phyloP scores from a whole-genome alignment of 2,113 vertebrate genomes.

The Physeter macrocephalus region DNA sequence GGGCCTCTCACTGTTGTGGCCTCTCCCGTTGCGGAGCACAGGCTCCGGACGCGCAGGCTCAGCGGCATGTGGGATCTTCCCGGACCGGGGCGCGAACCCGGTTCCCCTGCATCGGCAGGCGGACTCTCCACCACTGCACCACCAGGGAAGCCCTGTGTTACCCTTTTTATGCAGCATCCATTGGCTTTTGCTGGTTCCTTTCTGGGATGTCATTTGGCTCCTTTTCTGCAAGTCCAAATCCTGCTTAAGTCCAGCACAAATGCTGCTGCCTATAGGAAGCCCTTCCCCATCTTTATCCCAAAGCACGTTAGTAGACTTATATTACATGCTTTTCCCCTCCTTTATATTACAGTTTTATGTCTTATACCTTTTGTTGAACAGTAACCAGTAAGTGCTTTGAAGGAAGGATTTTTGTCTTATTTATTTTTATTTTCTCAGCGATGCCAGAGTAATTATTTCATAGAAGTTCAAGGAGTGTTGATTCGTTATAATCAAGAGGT shows the following conservation, averaged over 20 bases:
- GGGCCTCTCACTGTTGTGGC: too few relatives aligned
- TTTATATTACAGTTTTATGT: background rate
- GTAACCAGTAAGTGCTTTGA: background rate
- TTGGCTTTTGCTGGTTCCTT: background rate
- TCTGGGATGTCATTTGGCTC: background rate
- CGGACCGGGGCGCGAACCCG: too few relatives aligned
- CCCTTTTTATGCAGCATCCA: background rate
- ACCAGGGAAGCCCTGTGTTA: too few relatives aligned
- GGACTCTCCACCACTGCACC: too few relatives aligned
- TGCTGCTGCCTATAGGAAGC: rapidly evolving
- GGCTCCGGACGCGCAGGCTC: too few relatives aligned
- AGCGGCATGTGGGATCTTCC: too few relatives aligned
- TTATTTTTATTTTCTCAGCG: background rate
- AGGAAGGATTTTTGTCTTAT: background rate
- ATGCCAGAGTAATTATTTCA: background rate
- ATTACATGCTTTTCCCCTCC: background rate
- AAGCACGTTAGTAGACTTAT: background rate
- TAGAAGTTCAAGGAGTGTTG: background rate
- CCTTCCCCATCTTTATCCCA: background rate
- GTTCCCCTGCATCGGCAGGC: too few relatives aligned
- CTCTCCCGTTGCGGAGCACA: too few relatives aligned
- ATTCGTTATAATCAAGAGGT: background rate
- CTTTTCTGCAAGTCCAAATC: background rate
- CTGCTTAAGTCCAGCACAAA: background rate
- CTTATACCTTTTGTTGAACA: background rate